Percentiles rank a stretch among this genome's conserved stretches.
phyloP scores from a whole-genome alignment of 2,888 invertebrate genomes.

The Alentia gelatinosa region DNA sequence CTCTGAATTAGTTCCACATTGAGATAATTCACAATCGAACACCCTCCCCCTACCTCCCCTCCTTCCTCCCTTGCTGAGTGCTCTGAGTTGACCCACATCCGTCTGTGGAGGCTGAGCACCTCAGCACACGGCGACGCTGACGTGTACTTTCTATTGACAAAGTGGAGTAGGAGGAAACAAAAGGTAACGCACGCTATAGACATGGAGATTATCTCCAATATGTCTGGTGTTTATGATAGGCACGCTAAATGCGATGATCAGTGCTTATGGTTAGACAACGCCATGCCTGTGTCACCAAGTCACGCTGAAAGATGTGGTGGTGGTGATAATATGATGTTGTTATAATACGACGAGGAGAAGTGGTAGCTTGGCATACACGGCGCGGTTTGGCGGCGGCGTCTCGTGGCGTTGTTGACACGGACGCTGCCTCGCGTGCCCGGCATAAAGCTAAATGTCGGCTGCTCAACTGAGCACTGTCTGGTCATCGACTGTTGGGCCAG shows the following conservation, averaged over 20 bases:
- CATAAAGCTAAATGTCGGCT: constrained; percentile 23
- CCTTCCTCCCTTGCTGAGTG: background rate
- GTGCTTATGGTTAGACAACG: background rate
- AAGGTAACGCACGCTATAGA: too few species aligned
- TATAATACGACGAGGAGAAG: background rate
- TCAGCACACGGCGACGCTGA: too few species aligned
- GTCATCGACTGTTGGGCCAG: background rate
- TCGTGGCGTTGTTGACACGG: constrained; percentile 17
- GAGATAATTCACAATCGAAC: constrained; percentile 33
- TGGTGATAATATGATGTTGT: background rate
- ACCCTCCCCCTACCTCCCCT: background rate
- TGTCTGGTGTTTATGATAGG: too few species aligned
- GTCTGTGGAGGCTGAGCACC: background rate
- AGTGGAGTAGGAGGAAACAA: too few species aligned
- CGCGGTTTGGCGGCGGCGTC: background rate
- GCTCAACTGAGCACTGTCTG: background rate
- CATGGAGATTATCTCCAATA: too few species aligned
- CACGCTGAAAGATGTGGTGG: background rate
- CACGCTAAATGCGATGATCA: too few species aligned
- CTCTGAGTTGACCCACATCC: constrained; percentile 16
- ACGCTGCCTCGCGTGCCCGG: background rate
- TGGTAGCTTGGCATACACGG: background rate
- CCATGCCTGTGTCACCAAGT: background rate
- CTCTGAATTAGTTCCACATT: constrained; percentile 45
- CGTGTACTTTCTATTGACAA: constrained; percentile 1